Percentiles rank a stretch among this genome's conserved stretches.
Conservation (phyloP, 2,797 vertebrate species). For the Ibycter americanus region DNA sequence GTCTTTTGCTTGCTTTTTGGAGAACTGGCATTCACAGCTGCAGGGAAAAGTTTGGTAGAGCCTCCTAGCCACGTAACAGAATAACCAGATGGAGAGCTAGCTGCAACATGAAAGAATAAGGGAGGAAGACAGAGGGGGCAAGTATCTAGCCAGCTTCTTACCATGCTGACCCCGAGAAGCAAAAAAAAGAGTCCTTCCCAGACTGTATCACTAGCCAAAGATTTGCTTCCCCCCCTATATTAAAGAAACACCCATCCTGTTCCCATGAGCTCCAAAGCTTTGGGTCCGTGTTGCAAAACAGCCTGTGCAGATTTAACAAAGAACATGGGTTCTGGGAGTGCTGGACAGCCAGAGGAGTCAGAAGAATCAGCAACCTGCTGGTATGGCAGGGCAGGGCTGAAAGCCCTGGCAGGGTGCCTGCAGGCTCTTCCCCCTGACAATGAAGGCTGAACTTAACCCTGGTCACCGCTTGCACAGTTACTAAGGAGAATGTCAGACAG, state of each 20-base stretch:
- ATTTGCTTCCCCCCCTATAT: background rate
- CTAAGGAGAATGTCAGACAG: background rate
- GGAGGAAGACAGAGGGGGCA: background rate
- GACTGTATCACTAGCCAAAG: background rate
- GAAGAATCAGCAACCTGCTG: background rate
- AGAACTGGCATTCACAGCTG: background rate
- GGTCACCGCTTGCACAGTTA: fast-evolving
- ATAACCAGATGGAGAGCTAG: background rate
- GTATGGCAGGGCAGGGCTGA: background rate
- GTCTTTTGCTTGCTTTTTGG: background rate
- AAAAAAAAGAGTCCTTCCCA: background rate
- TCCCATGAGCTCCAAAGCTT: background rate
- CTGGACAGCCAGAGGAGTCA: background rate
- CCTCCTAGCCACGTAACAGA: background rate
- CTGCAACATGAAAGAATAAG: background rate
- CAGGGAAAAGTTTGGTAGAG: background rate
- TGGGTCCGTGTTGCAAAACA: background rate
- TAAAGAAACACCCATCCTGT: background rate
- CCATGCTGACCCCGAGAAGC: background rate
- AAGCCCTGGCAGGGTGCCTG: background rate
- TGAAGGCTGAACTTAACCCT: fast-evolving
- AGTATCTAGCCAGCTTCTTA: background rate
- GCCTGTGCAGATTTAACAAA: background rate
- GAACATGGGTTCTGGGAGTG: background rate
- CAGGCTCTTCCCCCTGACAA: background rate